Conservation (phyloP, 2,888 invertebrate species). For the Axea sp. region DNA sequence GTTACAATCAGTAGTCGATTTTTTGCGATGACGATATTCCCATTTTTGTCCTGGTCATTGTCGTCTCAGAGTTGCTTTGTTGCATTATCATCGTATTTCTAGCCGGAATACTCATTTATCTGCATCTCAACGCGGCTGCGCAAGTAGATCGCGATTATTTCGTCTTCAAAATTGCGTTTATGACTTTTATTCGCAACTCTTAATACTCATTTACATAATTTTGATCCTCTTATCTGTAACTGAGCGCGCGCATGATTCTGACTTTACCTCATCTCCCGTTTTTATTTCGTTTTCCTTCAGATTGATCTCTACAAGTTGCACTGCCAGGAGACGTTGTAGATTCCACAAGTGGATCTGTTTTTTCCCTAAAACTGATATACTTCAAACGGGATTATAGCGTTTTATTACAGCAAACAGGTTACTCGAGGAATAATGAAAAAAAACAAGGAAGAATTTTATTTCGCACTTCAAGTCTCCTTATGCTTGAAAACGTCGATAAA, state of each 20-base stretch:
- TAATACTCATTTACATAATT: constrained; percentile 50
- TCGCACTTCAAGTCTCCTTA: background rate
- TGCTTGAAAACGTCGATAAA: background rate
- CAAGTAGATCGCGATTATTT: constrained; percentile 16
- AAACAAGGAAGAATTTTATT: background rate
- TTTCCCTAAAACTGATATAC: background rate
- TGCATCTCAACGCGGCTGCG: constrained; percentile 2
- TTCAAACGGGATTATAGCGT: background rate
- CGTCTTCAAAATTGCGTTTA: constrained; percentile 23
- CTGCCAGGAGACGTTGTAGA: constrained; percentile 8
- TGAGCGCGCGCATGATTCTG: constrained; percentile 9
- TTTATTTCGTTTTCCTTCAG: constrained; percentile 1
- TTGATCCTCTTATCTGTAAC: constrained; percentile 40
- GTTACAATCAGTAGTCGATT: too few relatives aligned
- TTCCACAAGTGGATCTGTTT: background rate
- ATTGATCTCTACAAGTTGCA: constrained; percentile 32
- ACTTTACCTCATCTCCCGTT: constrained; percentile 6
- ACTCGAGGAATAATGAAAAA: background rate
- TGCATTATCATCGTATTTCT: constrained; percentile 13
- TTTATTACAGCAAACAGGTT: background rate
- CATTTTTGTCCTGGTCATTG: constrained; percentile 37
- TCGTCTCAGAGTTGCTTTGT: constrained; percentile 19
- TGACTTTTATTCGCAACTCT: constrained; percentile 34
- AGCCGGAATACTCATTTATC: too few relatives aligned
- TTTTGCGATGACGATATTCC: constrained; percentile 9